Percentiles rank a stretch among this genome's conserved stretches.
Conservation (phyloP, 2,113 vertebrate genomes). For the Sturnus vulgaris region DNA sequence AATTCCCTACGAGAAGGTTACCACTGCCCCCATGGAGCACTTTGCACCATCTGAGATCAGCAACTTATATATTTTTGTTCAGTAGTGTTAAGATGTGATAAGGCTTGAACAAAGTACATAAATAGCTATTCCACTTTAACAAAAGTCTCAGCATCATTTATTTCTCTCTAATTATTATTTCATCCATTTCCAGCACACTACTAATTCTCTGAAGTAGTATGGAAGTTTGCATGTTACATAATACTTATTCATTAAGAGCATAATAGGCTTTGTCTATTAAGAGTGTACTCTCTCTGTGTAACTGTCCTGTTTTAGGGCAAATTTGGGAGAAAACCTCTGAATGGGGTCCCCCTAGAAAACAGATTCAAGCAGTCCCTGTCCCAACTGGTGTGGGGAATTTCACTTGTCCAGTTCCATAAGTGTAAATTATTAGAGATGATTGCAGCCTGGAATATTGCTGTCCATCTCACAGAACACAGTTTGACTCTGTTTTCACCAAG, state of each 20-base stretch:
- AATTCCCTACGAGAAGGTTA: not conserved
- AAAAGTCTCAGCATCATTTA: not conserved
- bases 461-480: not conserved
- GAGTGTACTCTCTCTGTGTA: not conserved
- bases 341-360: too few relatives aligned
- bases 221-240: not conserved
- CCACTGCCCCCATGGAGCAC: fast-evolving
- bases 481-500: not conserved
- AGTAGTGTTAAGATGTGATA: not conserved
- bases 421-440: not conserved
- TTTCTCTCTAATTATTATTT: not conserved
- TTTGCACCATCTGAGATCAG: not conserved
- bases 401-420: not conserved
- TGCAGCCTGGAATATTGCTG: not conserved
- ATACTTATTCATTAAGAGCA: not conserved
- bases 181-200: not conserved
- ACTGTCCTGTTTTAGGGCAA: not conserved
- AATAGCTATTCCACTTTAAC: not conserved
- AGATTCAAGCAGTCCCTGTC: too few relatives aligned
- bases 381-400: too few relatives aligned
- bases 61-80: not conserved
- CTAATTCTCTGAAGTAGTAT: not conserved
- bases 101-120: not conserved
- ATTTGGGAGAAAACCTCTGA: too few relatives aligned
- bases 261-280: not conserved